phyloP scores from a whole-genome alignment of 2,888 invertebrate species.

The Steinernema carpocapsae region DNA sequence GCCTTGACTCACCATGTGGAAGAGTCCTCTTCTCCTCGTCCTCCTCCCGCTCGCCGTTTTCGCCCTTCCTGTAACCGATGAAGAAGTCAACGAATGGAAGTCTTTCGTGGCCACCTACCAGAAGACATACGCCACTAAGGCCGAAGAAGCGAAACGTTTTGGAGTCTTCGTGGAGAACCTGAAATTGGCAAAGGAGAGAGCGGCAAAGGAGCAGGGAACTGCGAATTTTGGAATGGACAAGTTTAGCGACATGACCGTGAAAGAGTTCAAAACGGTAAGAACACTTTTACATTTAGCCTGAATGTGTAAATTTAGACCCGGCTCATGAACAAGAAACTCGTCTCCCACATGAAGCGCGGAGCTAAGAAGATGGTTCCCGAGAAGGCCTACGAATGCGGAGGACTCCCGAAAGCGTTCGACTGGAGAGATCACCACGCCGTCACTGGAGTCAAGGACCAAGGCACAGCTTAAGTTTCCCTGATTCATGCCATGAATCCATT shows the following conservation, averaged over 20 bases:
- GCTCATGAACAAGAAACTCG: not conserved
- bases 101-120: not conserved
- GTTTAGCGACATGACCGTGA: not conserved
- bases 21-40: not conserved
- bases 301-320: not conserved
- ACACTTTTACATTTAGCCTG: not conserved
- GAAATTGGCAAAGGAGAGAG: not conserved
- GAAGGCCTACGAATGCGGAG: not conserved
- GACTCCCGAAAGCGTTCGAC: not conserved
- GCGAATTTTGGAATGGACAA: constrained; percentile 1
- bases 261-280: not conserved
- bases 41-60: constrained; percentile 1
- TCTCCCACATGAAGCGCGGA: not conserved
- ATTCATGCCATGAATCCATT: no score
- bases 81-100: constrained; percentile 1
- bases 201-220: not conserved
- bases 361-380: not conserved
- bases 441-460: not conserved
- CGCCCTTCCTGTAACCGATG: not conserved
- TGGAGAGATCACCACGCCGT: not conserved
- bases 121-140: not conserved
- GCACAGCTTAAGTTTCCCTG: not conserved
- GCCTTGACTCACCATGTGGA: no score
- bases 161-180: constrained; percentile 24
- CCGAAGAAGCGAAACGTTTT: not conserved